Conservation (phyloP, 2,888 invertebrate genomes). For the Eudemis profundana region DNA sequence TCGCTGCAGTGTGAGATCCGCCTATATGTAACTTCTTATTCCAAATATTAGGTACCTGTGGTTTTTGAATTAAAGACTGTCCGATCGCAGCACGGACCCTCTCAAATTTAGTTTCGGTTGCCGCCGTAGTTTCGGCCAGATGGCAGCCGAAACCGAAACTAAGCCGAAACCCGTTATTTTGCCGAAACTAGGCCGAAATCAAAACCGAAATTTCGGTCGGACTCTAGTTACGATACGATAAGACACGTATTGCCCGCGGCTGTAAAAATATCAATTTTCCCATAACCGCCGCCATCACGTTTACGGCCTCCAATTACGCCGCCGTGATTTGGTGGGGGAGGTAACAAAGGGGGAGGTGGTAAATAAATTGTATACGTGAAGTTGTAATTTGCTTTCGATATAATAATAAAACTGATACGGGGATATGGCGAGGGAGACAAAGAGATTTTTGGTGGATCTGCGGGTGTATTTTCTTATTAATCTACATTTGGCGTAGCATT, state of each 20-base stretch:
- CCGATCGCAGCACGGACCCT: too few relatives aligned
- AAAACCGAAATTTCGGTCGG: too few relatives aligned
- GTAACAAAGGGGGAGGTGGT: neutral
- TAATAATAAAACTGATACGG: constrained; percentile 6
- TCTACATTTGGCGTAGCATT: neutral
- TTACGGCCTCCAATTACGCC: constrained; percentile 37
- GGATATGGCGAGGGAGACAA: neutral
- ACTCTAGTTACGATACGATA: constrained; percentile 6
- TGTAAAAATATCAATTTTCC: constrained; percentile 42
- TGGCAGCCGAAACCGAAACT: too few relatives aligned
- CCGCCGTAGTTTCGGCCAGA: too few relatives aligned
- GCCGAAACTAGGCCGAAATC: too few relatives aligned
- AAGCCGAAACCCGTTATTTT: too few relatives aligned
- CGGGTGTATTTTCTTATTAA: neutral
- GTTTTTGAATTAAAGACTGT: too few relatives aligned
- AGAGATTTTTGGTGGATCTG: neutral
- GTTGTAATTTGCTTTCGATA: constrained; percentile 20
- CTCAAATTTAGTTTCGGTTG: too few relatives aligned
- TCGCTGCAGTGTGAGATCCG: too few relatives aligned
- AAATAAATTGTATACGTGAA: constrained; percentile 9
- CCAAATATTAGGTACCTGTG: too few relatives aligned
- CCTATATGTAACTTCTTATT: too few relatives aligned
- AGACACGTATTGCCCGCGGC: constrained; percentile 17
- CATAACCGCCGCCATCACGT: constrained; percentile 34
- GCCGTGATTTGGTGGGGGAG: constrained; percentile 26